Base-by-base conservation (phyloP, 2,888 invertebrate species). In the Lycia hirtaria region DNA sequence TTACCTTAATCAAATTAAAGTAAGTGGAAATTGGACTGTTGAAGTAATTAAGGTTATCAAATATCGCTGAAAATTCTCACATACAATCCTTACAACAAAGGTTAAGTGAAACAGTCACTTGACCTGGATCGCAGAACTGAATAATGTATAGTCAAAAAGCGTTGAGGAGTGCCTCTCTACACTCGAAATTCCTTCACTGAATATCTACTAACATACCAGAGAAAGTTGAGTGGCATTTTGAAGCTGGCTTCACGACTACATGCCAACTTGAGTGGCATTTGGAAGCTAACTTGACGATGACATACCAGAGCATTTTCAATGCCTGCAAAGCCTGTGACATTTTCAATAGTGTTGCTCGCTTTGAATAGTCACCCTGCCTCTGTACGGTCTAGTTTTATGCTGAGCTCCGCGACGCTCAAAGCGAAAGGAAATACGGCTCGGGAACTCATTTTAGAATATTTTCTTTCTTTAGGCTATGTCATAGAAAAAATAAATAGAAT, bases 331-430 rank as follows among this genome's bases (percentile, higher is more conserved):
- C 14, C 14, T 26, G 52, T 48, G 56, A 51, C 40, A 45, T 59
- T 51, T 48, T 40, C 22, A 51, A 54, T 44, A 41, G 41, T 19
- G 40, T 37, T 35, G 51, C 26, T 44, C n/a, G 50, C 45, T 58
- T 61, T 61, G 57, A 49, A 40, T 44, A 41, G 48, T 24, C 48
- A 15, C 28, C 20, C 37, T 22, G 12, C 30, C 49, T 49, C 28
- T 48, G 55, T 48, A 41, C 4, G 3, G 7, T 4, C 7, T 5
- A 14, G 12, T 26, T 47, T 24, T 40, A 32, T 47, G 6, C 30
- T 26, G 26, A 22, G 15, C 9, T n/a, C 45, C 45, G 45, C 12
- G 12, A 15, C 15, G 30, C 22, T 47, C 12, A 47, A n/a, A 37
- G 19, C 0, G 2, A 26, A 0, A 2, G 19, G 12, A 19, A 24